phyloP scores from a whole-genome alignment of 2,797 vertebrate genomes.

The Lepilemur septentrionalis region DNA sequence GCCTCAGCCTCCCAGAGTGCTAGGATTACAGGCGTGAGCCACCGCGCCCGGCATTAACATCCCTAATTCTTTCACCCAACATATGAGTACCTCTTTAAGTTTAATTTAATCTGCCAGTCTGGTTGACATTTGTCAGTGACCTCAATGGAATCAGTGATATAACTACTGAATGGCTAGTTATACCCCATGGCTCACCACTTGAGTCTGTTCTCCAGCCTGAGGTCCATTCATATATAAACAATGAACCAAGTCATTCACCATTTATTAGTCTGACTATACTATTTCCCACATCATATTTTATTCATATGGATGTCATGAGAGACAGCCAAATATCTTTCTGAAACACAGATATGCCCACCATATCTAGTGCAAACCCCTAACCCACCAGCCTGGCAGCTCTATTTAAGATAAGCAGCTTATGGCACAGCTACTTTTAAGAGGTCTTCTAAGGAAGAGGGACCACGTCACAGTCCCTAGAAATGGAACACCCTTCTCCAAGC shows the following conservation, averaged over 20 bases:
- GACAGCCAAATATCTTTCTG: background rate
- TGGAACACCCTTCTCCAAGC: background rate
- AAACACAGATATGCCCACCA: background rate
- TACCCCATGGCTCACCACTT: background rate
- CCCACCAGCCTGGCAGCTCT: background rate
- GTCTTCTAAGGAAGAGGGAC: background rate
- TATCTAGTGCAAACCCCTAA: background rate
- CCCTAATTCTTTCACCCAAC: conserved; percentile 25
- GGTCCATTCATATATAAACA: conserved; percentile 3
- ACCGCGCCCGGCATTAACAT: no score
- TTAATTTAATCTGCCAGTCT: conserved; percentile 45
- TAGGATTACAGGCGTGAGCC: no score
- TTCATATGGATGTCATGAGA: background rate
- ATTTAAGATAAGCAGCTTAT: conserved; percentile 4
- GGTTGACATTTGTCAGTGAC: conserved; percentile 28
- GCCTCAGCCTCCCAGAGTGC: no score
- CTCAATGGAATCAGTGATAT: conserved; percentile 25
- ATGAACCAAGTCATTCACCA: conserved; percentile 23
- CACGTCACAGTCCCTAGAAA: background rate
- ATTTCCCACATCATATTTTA: conserved; percentile 1
- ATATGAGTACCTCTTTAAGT: background rate
- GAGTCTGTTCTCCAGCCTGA: background rate
- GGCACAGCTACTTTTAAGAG: conserved; percentile 25
- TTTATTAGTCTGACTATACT: conserved; percentile 6
- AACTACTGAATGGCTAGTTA: conserved; percentile 8